Conservation (phyloP, 2,113 vertebrate species). For the Oreotrochilus melanogaster region DNA sequence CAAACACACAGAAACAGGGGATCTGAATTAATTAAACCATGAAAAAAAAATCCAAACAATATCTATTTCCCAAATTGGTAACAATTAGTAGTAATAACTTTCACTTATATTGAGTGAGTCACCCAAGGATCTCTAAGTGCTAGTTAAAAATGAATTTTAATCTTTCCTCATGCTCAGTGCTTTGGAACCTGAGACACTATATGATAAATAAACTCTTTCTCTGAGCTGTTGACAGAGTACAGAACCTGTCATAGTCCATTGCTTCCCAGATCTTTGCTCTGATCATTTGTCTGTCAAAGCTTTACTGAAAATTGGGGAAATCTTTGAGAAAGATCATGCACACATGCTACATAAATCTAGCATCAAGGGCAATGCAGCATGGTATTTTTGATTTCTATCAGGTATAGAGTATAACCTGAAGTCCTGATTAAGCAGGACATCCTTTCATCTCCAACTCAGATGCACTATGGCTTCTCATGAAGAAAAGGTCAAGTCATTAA, state of each 20-base stretch:
- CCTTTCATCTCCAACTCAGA: not conserved
- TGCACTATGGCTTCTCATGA: not conserved
- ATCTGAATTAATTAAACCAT: conserved; percentile 2
- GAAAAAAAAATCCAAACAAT: not conserved
- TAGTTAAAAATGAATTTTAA: not conserved
- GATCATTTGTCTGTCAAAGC: not conserved
- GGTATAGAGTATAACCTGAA: not conserved
- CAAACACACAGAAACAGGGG: not conserved
- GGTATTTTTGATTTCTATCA: not conserved
- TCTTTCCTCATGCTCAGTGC: not conserved
- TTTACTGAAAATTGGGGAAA: not conserved
- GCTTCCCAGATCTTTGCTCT: not conserved
- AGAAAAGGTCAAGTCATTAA: not conserved
- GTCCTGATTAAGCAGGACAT: not conserved
- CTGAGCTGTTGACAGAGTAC: not conserved
- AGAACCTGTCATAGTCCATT: not conserved
- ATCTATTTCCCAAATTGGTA: not conserved
- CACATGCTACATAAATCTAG: not conserved
- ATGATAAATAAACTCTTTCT: not conserved
- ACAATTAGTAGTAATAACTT: conserved; percentile 38
- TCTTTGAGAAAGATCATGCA: not conserved
- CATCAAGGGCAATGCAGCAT: not conserved
- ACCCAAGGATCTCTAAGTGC: not conserved
- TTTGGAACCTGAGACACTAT: not conserved
- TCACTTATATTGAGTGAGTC: not conserved